phyloP scores from a whole-genome alignment of 2,888 invertebrate genomes.

The Caenorhabditis virilis region DNA sequence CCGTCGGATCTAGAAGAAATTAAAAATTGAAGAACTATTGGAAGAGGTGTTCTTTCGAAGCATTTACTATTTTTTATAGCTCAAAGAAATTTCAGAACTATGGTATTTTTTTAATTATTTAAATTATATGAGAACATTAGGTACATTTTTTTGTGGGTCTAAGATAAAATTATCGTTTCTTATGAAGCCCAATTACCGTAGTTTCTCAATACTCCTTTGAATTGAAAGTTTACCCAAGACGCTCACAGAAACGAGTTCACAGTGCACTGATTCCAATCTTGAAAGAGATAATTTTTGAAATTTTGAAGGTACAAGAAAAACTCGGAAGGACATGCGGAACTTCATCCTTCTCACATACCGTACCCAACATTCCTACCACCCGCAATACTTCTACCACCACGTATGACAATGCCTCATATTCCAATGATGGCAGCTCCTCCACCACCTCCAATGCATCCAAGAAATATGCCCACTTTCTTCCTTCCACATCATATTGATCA shows the following conservation, averaged over 20 bases:
- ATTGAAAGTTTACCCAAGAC: constrained; percentile 1
- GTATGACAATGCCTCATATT: constrained; percentile 25
- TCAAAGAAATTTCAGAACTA: too few species aligned
- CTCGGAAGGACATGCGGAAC: constrained; percentile 1
- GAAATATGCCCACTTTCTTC: constrained; percentile 21
- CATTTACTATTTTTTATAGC: too few species aligned
- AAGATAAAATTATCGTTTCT: too few species aligned
- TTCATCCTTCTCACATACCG: constrained; percentile 19
- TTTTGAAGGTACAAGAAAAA: constrained; percentile 33
- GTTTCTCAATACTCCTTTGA: neutral
- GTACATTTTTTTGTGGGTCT: too few species aligned
- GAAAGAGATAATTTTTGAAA: too few species aligned
- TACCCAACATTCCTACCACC: constrained; percentile 39
- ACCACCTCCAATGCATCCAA: constrained; percentile 19
- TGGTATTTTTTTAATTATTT: too few species aligned
- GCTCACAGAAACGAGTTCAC: neutral
- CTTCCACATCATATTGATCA: constrained; percentile 23
- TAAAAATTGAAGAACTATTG: too few species aligned
- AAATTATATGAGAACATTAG: too few species aligned
- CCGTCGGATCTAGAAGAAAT: too few species aligned
- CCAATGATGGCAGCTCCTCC: constrained; percentile 2
- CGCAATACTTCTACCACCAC: constrained; percentile 11
- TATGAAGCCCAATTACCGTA: neutral
- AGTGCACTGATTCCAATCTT: too few species aligned
- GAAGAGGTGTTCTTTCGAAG: too few species aligned